These are phyloP conservation scores for Parnassius mnemosyne DNA, from an alignment of 2,888 invertebrate species.

Conservation along the genomic window DNA sequence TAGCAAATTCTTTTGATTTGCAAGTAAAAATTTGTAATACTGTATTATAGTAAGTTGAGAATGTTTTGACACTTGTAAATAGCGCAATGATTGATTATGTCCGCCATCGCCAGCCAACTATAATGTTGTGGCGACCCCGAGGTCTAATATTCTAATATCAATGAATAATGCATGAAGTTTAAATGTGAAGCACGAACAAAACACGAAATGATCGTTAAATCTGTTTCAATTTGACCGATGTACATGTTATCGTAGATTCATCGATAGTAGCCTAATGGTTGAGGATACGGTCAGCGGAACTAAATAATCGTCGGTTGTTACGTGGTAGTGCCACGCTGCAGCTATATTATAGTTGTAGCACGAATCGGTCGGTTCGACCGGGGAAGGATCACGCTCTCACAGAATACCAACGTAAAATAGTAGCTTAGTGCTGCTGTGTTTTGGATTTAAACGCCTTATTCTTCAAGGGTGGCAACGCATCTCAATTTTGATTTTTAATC, in stretches of 20 bases:
- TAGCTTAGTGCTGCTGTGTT: too few species aligned
- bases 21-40: not conserved
- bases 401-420: too few species aligned
- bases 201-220: not conserved
- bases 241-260: not conserved
- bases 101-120: not conserved
- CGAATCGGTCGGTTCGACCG: too few species aligned
- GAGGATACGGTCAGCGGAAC: not conserved
- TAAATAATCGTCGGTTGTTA: not conserved
- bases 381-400: too few species aligned
- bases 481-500: too few species aligned
- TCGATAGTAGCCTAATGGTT: too few species aligned
- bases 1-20: slow-evolving; percentile 9
- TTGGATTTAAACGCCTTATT: too few species aligned
- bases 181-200: not conserved
- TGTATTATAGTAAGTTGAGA: slow-evolving; percentile 4
- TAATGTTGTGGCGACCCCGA: slow-evolving; percentile 8
- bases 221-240: too few species aligned
- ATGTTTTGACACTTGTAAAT: slow-evolving; percentile 20
- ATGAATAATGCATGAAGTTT: slow-evolving; percentile 17
- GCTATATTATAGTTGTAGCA: too few species aligned
- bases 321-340: too few species aligned
- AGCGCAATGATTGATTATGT: slow-evolving; percentile 20
- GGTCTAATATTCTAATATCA: slow-evolving; percentile 11
- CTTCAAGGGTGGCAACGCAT: too few species aligned